These are phyloP conservation scores for Acanthis flammea DNA, from an alignment of 2,797 vertebrate genomes.

Conservation along the genomic window DNA sequence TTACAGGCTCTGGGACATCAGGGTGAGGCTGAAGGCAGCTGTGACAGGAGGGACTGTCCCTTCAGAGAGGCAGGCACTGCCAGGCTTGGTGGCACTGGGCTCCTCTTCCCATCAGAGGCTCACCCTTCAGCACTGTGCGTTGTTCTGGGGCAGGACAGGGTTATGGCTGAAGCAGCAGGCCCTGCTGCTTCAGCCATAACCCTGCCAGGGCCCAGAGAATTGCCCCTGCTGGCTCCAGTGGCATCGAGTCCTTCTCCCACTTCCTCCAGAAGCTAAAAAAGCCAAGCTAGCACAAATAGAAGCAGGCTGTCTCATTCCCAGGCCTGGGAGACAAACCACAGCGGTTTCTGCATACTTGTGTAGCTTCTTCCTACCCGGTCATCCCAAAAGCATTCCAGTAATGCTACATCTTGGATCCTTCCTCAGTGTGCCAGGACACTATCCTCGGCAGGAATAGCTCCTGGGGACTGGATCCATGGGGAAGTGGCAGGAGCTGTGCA, in stretches of 20 bases:
- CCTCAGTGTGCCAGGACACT: not conserved
- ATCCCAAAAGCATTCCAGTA: slow-evolving; percentile 35
- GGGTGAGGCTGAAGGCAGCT: not conserved
- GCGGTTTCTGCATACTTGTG: slow-evolving; percentile 27
- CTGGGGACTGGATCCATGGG: not conserved
- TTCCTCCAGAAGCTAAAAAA: not conserved
- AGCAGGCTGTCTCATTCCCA: slow-evolving; percentile 21
- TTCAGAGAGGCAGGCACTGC: not conserved
- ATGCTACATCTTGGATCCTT: not conserved
- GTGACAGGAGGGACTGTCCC: not conserved
- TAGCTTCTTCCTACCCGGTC: slow-evolving; percentile 29
- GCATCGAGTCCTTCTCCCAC: not conserved
- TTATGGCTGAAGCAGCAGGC: not conserved
- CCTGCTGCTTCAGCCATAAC: not conserved
- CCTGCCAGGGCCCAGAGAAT: not conserved
- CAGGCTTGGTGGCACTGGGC: not conserved
- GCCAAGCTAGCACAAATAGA: not conserved
- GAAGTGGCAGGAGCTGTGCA: not conserved
- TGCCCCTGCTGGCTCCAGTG: accelerated
- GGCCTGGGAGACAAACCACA: slow-evolving; percentile 34
- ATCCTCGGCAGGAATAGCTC: not conserved
- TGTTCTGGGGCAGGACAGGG: no score
- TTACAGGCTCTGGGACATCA: not conserved
- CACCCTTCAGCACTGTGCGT: accelerated
- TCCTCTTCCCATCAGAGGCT: not conserved